Conservation (phyloP, 2,797 vertebrate species). For the Danio choprae region DNA sequence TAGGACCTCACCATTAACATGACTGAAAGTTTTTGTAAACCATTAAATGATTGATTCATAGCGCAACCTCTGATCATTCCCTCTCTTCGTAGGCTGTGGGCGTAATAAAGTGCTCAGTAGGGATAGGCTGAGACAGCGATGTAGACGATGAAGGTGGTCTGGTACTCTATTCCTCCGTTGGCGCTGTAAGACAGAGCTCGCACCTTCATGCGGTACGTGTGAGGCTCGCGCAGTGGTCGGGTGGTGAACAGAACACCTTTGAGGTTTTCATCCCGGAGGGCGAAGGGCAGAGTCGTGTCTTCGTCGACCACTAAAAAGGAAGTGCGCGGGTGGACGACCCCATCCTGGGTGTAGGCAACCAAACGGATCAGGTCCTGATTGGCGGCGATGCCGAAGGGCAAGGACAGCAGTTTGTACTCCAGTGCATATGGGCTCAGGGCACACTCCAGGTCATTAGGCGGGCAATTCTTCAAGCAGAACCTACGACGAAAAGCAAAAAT, state of each 20-base stretch:
- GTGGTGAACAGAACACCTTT: conserved; percentile 96
- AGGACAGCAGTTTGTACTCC: conserved; percentile 96
- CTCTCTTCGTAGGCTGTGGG: conserved; percentile 24
- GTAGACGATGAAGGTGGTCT: conserved; percentile 96
- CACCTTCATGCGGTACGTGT: conserved; percentile 93
- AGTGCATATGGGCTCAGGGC: conserved; percentile 90
- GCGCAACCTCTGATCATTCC: conserved; percentile 11
- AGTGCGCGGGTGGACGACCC: conserved; percentile 93
- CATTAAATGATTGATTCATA: background rate
- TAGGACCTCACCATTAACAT: too few relatives aligned
- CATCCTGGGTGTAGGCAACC: conserved; percentile 95
- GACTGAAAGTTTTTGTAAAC: background rate
- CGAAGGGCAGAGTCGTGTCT: conserved; percentile 85
- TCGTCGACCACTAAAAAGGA: conserved; percentile 87
- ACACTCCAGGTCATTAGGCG: conserved; percentile 91
- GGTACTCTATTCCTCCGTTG: conserved; percentile 89
- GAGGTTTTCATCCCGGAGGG: conserved; percentile 91
- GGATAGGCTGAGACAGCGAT: conserved; percentile 96
- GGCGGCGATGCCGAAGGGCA: conserved; percentile 93
- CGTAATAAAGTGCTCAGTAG: conserved; percentile 83
- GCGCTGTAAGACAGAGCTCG: conserved; percentile 88
- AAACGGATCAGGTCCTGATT: conserved; percentile 96
- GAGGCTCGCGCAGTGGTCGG: conserved; percentile 81
- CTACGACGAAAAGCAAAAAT: conserved; percentile 68
- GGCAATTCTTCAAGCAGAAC: conserved; percentile 95